Base-by-base conservation (phyloP, 2,113 vertebrate genomes). In the Lamprotornis superbus region DNA sequence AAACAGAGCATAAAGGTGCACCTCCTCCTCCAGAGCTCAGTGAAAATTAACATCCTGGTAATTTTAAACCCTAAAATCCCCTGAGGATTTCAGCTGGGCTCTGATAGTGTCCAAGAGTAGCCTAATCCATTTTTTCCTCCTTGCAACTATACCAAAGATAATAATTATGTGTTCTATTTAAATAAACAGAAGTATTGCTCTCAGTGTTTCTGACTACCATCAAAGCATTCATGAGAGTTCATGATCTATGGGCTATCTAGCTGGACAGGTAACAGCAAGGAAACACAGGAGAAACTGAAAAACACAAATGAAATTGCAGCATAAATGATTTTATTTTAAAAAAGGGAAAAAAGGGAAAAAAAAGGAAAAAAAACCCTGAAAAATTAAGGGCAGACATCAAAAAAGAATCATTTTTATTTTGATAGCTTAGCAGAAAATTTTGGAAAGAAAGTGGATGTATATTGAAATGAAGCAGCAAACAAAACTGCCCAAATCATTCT, bases 31-130 rank as follows among this genome's bases (percentile, higher is more conserved):
- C 77, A 78, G 60, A 84, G 73, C 69, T 70, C 55, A 9, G 23
- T 35, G 63, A 92, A 83, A 93, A 88, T 94, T 67, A 86, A 77
- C 88, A 70, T 93, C 63, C 31, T 95, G 90, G 71, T 83, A 74
- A 93, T 88, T 83, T 93, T 74, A 93, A 83, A 92, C 76, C 18
- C 50, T 59, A n/a, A 80, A 89, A 93, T 21, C 23, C 63, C 35
- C 42, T 3, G 11, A 77, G 68, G 64, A 90, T 53, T 95, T 87
- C 86, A 94, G 86, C 71, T 74, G 47, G 39, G 42, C 64, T 92
- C 11, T 2, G 55, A 74, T n/a, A 55, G 8, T 63, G 21, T 93
- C 76, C 92, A 92, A 37, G 11, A 86, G 33, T 42, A 28, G 53
- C 55, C 53, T 92, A 52, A 85, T 37, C 50, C 37, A 40, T n/a